Evolutionary conservation across 2,888 invertebrate genomes (phyloP).

Genomic region (Colletes collaris): DNA sequence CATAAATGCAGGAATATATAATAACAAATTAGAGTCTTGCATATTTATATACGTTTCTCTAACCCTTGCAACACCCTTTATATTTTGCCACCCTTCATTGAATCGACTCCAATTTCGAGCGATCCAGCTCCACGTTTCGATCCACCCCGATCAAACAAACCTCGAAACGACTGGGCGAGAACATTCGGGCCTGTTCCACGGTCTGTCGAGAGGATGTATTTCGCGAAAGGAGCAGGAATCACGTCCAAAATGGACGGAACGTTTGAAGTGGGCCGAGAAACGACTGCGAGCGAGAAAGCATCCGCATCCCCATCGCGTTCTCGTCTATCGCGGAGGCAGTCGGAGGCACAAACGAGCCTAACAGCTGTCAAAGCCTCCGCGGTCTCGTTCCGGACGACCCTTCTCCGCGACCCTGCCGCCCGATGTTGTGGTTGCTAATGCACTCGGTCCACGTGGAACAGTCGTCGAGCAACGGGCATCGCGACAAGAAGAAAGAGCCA

Average conservation of each 20-base stretch:
- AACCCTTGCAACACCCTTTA: too few relatives aligned
- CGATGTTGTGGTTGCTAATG: slow-evolving; percentile 78
- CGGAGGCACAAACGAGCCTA: slow-evolving; percentile 63
- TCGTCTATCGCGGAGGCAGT: slow-evolving; percentile 41
- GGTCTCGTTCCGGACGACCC: slow-evolving; percentile 58
- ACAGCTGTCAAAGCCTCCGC: slow-evolving; percentile 76
- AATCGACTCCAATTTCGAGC: too few relatives aligned
- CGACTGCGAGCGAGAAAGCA: slow-evolving; percentile 58
- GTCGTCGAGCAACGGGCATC: slow-evolving; percentile 56
- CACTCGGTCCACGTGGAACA: slow-evolving; percentile 64
- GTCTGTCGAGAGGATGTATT: slow-evolving; percentile 26
- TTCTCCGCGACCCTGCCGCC: slow-evolving; percentile 46
- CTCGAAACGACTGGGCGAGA: slow-evolving; percentile 13
- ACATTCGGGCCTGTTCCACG: slow-evolving; percentile 35
- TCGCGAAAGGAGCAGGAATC: slow-evolving; percentile 51
- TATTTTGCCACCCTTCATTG: too few relatives aligned
- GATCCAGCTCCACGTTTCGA: neutral
- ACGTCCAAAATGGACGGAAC: slow-evolving; percentile 64
- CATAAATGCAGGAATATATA: too few relatives aligned
- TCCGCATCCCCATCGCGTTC: slow-evolving; percentile 54
- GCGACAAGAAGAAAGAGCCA: slow-evolving; percentile 62
- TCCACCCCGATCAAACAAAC: slow-evolving; percentile 9
- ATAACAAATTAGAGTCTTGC: too few relatives aligned
- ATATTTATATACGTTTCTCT: too few relatives aligned
- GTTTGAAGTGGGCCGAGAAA: slow-evolving; percentile 71